These are phyloP conservation scores for Paralichthys olivaceus DNA, from an alignment of 2,113 vertebrate genomes.

Conservation along the genomic window DNA sequence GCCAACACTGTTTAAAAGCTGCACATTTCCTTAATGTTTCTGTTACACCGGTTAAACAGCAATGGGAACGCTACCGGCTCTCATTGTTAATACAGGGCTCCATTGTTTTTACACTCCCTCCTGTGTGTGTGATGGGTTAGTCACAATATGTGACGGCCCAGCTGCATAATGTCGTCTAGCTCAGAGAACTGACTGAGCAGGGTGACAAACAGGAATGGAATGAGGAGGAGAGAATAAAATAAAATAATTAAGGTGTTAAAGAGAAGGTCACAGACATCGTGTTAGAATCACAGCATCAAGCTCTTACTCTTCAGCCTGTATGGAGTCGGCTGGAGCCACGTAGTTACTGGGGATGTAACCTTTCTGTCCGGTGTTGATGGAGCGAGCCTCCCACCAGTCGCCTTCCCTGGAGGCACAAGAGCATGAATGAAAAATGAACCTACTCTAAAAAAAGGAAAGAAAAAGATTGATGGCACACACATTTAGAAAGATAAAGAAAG, in stretches of 20 bases:
- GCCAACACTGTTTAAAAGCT: not conserved
- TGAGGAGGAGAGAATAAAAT: not conserved
- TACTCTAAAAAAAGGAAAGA: not conserved
- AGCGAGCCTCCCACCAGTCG: slow-evolving; percentile 99
- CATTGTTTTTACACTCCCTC: slow-evolving; percentile 43
- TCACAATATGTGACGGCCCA: slow-evolving; percentile 8
- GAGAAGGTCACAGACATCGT: not conserved
- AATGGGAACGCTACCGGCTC: slow-evolving; percentile 14
- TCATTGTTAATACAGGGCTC: slow-evolving; percentile 8
- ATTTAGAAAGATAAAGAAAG: not conserved
- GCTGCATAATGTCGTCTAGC: slow-evolving; percentile 5
- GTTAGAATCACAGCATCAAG: not conserved
- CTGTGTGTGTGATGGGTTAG: slow-evolving; percentile 7
- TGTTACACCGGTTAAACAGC: slow-evolving; percentile 46
- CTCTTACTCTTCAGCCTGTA: slow-evolving; percentile 98
- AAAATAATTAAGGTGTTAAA: not conserved
- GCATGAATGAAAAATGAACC: not conserved
- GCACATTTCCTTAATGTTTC: slow-evolving; percentile 11
- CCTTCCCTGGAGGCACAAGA: slow-evolving; percentile 66
- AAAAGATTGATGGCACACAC: not conserved
- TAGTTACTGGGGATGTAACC: slow-evolving; percentile 99
- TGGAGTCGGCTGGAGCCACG: slow-evolving; percentile 97
- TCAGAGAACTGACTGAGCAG: slow-evolving; percentile 2
- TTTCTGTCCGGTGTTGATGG: slow-evolving; percentile 96
- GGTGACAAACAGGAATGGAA: slow-evolving; percentile 3